Evolutionary conservation across 2,113 vertebrate species (phyloP).

Genomic region (Ellobius talpinus): DNA sequence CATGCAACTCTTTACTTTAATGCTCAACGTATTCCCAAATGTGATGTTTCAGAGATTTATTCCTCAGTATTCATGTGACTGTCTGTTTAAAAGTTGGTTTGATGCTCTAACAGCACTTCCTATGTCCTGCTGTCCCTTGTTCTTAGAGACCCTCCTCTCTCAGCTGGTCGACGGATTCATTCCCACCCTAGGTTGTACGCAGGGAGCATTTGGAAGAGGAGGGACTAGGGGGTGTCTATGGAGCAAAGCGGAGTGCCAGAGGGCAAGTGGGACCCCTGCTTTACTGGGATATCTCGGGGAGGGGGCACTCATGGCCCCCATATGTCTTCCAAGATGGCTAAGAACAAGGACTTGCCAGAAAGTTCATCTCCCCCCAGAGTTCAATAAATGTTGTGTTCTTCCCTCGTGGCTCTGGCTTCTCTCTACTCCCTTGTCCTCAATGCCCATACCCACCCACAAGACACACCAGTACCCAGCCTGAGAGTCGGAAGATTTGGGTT

Average conservation of each 20-base stretch:
- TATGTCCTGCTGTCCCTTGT: conserved; percentile 65
- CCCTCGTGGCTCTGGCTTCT: conserved; percentile 75
- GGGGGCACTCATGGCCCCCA: background rate
- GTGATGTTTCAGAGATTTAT: conserved; percentile 38
- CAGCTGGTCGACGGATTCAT: background rate
- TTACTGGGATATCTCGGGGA: conserved; percentile 24
- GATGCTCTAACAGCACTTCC: conserved; percentile 58
- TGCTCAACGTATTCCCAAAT: conserved; percentile 53
- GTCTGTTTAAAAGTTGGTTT: conserved; percentile 68
- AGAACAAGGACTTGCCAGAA: background rate
- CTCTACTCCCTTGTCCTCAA: conserved; percentile 41
- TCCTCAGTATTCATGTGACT: conserved; percentile 76
- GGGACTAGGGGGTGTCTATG: background rate
- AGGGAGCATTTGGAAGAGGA: background rate
- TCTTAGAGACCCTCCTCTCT: conserved; percentile 58
- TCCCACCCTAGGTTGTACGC: background rate
- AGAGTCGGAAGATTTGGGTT: background rate
- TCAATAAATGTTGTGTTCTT: conserved; percentile 88
- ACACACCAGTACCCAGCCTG: background rate
- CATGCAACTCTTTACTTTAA: conserved; percentile 70
- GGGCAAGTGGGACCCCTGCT: background rate
- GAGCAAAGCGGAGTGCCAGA: background rate
- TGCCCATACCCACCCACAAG: background rate
- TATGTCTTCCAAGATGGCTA: background rate
- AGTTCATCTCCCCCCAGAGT: conserved; percentile 55